Conservation (phyloP, 2,888 invertebrate genomes). For the Chymomyza amoena region DNA sequence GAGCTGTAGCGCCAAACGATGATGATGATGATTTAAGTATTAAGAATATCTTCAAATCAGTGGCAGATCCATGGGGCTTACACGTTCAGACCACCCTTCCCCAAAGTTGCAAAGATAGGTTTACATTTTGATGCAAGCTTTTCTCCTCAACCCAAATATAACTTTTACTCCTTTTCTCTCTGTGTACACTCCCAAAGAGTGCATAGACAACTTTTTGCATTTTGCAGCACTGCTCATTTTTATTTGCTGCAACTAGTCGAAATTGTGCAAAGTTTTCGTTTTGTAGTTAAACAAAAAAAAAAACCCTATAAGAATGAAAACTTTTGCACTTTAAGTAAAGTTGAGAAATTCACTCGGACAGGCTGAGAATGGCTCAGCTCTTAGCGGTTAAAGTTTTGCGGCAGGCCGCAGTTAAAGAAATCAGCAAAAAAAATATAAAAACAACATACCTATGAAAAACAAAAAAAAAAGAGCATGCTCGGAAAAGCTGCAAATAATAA, state of each 20-base stretch:
- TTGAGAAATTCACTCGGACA: conserved; percentile 30
- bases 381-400: neutral
- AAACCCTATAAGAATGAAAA: conserved; percentile 22
- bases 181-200: conserved; percentile 8
- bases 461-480: neutral
- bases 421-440: conserved; percentile 17
- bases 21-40: too few species aligned
- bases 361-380: conserved; percentile 28
- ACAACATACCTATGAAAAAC: neutral
- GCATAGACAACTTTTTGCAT: conserved; percentile 50
- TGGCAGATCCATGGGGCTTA: too few species aligned
- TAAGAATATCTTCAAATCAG: too few species aligned
- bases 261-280: conserved; percentile 46
- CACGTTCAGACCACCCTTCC: too few species aligned
- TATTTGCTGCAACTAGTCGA: conserved; percentile 17
- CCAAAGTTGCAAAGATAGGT: too few species aligned
- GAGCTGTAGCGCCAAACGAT: too few species aligned
- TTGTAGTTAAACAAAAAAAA: neutral
- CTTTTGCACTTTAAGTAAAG: conserved; percentile 50
- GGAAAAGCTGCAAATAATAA: conserved; percentile 43
- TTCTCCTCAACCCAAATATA: too few species aligned
- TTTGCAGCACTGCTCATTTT: conserved; percentile 40
- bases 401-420: conserved; percentile 42
- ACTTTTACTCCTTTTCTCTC: too few species aligned
- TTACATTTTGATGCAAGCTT: too few species aligned